Evolutionary conservation across 2,113 vertebrate species (phyloP), one percentile per base, ranked within the genome.

Genomic region (Diphyllodes magnificus): DNA sequence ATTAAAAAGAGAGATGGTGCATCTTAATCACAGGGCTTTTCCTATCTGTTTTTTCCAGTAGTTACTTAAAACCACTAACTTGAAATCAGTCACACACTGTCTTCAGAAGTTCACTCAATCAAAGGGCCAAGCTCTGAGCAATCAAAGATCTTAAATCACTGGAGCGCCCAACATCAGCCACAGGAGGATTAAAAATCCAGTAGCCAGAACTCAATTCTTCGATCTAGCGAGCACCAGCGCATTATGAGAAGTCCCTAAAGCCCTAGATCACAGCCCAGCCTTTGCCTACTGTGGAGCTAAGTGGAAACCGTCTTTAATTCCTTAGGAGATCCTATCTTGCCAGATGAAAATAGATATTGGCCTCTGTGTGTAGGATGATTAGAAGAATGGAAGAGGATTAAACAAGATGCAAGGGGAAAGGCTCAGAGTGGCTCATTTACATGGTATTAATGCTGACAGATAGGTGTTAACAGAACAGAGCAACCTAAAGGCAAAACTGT

Each of bases 101-200:
- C 98, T 98, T 99, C 97, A 98, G 98, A 99, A 99, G 98, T 99
- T 99, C 98, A 98, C 97, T 98, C 98, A 99, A 99, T 99, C 99
- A 99, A 99, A 99, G 98, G 98, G 97, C 97, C 98, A 98, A 97
- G 97, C 98, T 97, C 97, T 98, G 98, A 98, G 98, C 98, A 99
- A 99, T 99, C 99, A 99, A 99, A 99, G 99, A 98, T 98, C 98
- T 99, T 99, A 99, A 99, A 99, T 99, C 99, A 99, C 98, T 99
- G 98, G 96, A 98, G 99, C 98, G 98, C 98, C 98, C 97, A 99
- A 98, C 98, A 99, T 98, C 98, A 98, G 97, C 98, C 98, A 98
- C 98, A 95, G 95, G 98, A 99, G 99, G 99, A 99, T 99, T 99
- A 99, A 99, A 99, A 99, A 99, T 99, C 99, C 99, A 99, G 98